These are phyloP conservation scores for Calcarius ornatus DNA, from an alignment of 2,113 vertebrate genomes.

Conservation along the genomic window DNA sequence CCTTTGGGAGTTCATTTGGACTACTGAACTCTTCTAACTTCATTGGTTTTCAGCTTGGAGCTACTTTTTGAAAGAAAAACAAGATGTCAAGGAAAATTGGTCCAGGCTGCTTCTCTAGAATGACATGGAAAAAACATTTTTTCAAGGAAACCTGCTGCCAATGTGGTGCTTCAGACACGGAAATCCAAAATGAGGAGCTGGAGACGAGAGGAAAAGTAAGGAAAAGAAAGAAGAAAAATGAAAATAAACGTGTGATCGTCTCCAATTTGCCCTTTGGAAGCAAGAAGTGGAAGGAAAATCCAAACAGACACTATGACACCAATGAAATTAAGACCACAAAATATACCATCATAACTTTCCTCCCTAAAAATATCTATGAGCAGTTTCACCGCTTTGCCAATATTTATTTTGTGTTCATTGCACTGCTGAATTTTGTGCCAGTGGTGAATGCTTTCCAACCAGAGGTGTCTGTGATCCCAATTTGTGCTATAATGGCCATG, in stretches of 20 bases:
- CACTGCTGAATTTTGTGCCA: constrained; percentile 86
- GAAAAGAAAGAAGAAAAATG: constrained; percentile 73
- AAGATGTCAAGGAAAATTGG: constrained; percentile 45
- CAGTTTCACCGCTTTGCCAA: constrained; percentile 91
- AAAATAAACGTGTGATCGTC: constrained; percentile 73
- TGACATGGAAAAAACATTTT: constrained; percentile 16
- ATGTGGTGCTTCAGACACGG: constrained; percentile 29
- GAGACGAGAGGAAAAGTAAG: constrained; percentile 58
- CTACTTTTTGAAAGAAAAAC: background rate
- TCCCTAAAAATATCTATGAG: constrained; percentile 89
- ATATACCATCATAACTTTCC: constrained; percentile 83
- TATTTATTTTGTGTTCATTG: constrained; percentile 87
- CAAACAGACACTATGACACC: constrained; percentile 78
- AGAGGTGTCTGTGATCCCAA: constrained; percentile 83
- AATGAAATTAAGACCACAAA: constrained; percentile 92
- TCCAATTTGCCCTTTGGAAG: constrained; percentile 83
- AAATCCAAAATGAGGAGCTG: constrained; percentile 58
- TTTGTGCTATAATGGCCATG: constrained; percentile 82
- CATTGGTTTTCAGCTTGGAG: background rate
- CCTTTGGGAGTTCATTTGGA: background rate
- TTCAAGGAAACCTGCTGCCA: constrained; percentile 1
- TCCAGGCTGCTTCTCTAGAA: constrained; percentile 22
- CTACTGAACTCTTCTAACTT: background rate
- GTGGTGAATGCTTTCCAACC: constrained; percentile 89
- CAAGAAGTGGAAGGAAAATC: constrained; percentile 74